A percentile compares a stretch with the other conserved stretches of the same genome.
Evolutionary conservation across 2,797 vertebrate species (phyloP).

Genomic region (Trachops cirrhosus): DNA sequence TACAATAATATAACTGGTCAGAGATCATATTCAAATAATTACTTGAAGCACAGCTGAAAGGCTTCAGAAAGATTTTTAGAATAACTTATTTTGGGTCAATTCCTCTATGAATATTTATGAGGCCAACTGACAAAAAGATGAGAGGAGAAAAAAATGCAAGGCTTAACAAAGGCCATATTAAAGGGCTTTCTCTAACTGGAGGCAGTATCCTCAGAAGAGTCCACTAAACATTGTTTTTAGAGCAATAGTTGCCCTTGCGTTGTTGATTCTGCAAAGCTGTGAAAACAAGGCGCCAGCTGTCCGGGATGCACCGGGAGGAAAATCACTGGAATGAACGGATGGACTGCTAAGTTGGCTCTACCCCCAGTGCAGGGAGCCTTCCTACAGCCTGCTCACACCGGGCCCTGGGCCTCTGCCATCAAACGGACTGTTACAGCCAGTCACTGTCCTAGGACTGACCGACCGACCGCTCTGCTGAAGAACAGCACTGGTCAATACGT

Average conservation of each 20-base stretch:
- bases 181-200: background rate
- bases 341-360: background rate
- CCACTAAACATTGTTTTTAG: background rate
- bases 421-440: fast-evolving
- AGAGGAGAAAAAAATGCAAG: background rate
- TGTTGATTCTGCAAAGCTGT: background rate
- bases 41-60: slow-evolving; percentile 10
- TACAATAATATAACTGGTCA: background rate
- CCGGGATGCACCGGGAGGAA: background rate
- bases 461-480: background rate
- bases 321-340: background rate
- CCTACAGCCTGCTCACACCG: fast-evolving
- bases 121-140: background rate
- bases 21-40: background rate
- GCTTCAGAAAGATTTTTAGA: slow-evolving; percentile 12
- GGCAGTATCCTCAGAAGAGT: background rate
- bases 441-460: background rate
- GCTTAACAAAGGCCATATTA: background rate
- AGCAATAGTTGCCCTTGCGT: background rate
- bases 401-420: background rate
- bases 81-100: background rate
- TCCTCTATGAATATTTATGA: slow-evolving; percentile 48
- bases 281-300: background rate
- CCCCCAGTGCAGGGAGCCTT: background rate
- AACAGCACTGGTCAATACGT: background rate